Base-by-base conservation (phyloP, 2,888 invertebrate species). In the Heliconius cydno region DNA sequence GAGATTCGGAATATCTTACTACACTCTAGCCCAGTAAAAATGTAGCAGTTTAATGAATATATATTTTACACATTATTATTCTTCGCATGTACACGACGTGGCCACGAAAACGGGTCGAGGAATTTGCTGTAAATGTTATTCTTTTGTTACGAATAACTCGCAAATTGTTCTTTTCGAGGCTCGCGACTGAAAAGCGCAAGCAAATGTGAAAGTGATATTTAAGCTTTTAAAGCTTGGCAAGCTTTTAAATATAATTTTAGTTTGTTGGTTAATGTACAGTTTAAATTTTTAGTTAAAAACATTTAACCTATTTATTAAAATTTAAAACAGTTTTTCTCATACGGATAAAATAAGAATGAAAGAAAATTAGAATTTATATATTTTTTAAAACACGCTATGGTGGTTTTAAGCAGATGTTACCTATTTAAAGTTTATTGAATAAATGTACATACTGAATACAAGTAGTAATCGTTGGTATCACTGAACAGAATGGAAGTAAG, bases 41-140 rank as follows among this genome's bases (percentile, higher is more conserved):
- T 57, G 9, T 22, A 57, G 22, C 22, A 6, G 22, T 22, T 15
- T 57, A 57, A 57, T 57, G 57, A 57, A 57, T 57, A 57, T 57
- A 57, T 57, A 57, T 57, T 65, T 70, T 75, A 65, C 75, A 66
- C 71, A 78, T 80, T 76, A 67, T 66, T 76, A 80, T 79, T 79
- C 75, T 63, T 63, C 7, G 15, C 52, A 38, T 25, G 66, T 68
- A 70, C 34, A 41, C 70, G 34, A 57, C 66, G 41, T 30, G 60
- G 76, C 67, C 73, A 46, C 71, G 79, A 63, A 76, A 80, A 79
- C 72, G 67, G 63, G 60, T 73, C 30, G 22, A 66, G 46, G 71
- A 65, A 34, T 70, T 76, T 73, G 13, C 52, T 76, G 34, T 57
- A 67, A 28, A 76, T 67, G 25, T 57, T 19, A 76, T 67, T 25